phyloP scores from a whole-genome alignment of 2,797 vertebrate species.

The Megaceryle alcyon region DNA sequence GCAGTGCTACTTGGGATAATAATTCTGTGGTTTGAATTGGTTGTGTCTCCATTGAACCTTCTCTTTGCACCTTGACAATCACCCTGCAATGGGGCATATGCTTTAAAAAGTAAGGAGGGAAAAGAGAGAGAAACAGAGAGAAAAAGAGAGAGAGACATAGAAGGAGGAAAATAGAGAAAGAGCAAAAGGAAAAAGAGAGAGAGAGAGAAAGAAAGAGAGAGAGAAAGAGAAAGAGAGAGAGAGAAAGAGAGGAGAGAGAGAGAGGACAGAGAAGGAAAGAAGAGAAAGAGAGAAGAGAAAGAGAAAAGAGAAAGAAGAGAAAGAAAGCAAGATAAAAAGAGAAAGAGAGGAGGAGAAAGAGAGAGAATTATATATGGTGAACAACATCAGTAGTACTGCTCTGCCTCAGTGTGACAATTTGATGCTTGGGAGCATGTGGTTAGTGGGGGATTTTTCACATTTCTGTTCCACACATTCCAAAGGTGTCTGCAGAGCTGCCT shows the following conservation, averaged over 20 bases:
- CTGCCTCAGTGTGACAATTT: not conserved
- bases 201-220: too few species aligned
- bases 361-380: not conserved
- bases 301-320: too few species aligned
- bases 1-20: not conserved
- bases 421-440: not conserved
- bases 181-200: not conserved
- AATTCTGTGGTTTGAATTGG: not conserved
- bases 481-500: not conserved
- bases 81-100: not conserved
- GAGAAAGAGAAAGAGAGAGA: too few species aligned
- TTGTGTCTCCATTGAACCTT: not conserved
- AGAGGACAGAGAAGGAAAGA: not conserved
- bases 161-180: too few species aligned
- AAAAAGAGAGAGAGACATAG: too few species aligned
- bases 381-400: not conserved
- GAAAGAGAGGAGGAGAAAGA: too few species aligned
- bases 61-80: not conserved
- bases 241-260: not conserved
- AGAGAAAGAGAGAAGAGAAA: not conserved
- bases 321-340: too few species aligned
- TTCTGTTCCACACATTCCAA: constrained; percentile 20
- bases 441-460: not conserved
- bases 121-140: not conserved
- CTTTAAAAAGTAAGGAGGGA: not conserved